Conservation (phyloP, 2,888 invertebrate genomes). For the Lasioglossum marginatum region DNA sequence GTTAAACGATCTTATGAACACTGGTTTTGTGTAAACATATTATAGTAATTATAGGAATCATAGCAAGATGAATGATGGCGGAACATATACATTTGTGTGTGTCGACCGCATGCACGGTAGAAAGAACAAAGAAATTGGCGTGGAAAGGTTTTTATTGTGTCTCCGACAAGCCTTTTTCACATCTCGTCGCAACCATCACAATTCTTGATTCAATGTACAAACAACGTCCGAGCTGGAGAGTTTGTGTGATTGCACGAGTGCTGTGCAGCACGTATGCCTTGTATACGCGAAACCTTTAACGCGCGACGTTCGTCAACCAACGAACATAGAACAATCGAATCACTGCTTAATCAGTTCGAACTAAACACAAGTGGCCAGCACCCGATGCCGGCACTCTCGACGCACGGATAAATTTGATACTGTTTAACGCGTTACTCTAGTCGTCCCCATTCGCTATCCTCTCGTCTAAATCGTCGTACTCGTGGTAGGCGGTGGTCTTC, state of each 20-base stretch:
- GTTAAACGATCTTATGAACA: slow-evolving; percentile 1
- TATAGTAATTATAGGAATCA: too few species aligned
- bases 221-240: slow-evolving; percentile 6
- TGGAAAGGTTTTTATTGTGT: slow-evolving; percentile 42
- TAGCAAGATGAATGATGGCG: too few species aligned
- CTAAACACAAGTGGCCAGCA: slow-evolving; percentile 29
- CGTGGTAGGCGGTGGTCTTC: slow-evolving; percentile 69
- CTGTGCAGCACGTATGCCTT: not conserved
- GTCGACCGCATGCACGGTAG: too few species aligned
- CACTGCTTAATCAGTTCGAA: slow-evolving; percentile 23
- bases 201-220: not conserved
- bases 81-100: too few species aligned
- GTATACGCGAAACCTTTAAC: slow-evolving; percentile 23
- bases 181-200: slow-evolving; percentile 22
- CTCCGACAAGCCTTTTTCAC: slow-evolving; percentile 22
- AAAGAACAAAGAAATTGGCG: slow-evolving; percentile 16
- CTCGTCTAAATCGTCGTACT: slow-evolving; percentile 76
- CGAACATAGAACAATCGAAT: not conserved
- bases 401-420: not conserved
- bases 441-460: slow-evolving; percentile 81
- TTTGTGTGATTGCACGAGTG: slow-evolving; percentile 7
- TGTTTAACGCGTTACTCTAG: slow-evolving; percentile 53
- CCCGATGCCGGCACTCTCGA: not conserved
- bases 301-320: not conserved
- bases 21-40: not conserved